Conservation (phyloP, 2,888 invertebrate species). For the Eledona agricola region DNA sequence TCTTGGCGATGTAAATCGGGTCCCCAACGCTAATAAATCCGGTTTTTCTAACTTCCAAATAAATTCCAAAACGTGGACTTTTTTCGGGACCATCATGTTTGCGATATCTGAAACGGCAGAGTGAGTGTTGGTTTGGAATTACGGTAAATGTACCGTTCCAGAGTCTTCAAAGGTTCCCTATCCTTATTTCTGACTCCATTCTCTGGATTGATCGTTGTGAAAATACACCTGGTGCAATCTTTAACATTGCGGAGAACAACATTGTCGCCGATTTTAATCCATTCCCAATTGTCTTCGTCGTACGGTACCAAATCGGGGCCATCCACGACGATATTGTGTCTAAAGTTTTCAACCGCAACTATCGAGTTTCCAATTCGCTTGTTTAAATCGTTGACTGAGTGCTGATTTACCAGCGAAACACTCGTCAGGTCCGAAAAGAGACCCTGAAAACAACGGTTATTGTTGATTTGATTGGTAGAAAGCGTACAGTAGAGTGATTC, state of each 20-base stretch:
- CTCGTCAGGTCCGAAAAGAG: slow-evolving; percentile 66
- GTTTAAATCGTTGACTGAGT: slow-evolving; percentile 66
- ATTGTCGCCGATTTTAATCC: slow-evolving; percentile 66
- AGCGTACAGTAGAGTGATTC: slow-evolving; percentile 51
- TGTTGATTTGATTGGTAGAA: slow-evolving; percentile 3
- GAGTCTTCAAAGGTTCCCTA: slow-evolving; percentile 65
- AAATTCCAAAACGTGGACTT: slow-evolving; percentile 64
- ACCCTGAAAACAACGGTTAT: slow-evolving; percentile 57
- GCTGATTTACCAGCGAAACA: slow-evolving; percentile 65
- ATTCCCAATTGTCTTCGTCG: slow-evolving; percentile 68
- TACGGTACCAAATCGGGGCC: slow-evolving; percentile 59
- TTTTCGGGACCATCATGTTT: slow-evolving; percentile 55
- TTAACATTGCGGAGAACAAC: slow-evolving; percentile 65
- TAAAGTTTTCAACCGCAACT: slow-evolving; percentile 64
- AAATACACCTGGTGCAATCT: slow-evolving; percentile 66
- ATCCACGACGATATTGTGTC: slow-evolving; percentile 67
- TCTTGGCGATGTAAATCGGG: slow-evolving; percentile 61
- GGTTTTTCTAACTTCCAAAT: slow-evolving; percentile 62
- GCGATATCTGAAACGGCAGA: slow-evolving; percentile 62
- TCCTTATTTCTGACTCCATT: slow-evolving; percentile 60
- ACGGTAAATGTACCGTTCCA: slow-evolving; percentile 61
- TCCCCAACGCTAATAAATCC: slow-evolving; percentile 65
- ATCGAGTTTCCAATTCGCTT: slow-evolving; percentile 57
- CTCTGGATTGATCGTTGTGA: slow-evolving; percentile 63
- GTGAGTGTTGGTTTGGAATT: not conserved